These are phyloP conservation scores for Chrysemys picta DNA, from an alignment of 2,113 vertebrate species.

Conservation along the genomic window DNA sequence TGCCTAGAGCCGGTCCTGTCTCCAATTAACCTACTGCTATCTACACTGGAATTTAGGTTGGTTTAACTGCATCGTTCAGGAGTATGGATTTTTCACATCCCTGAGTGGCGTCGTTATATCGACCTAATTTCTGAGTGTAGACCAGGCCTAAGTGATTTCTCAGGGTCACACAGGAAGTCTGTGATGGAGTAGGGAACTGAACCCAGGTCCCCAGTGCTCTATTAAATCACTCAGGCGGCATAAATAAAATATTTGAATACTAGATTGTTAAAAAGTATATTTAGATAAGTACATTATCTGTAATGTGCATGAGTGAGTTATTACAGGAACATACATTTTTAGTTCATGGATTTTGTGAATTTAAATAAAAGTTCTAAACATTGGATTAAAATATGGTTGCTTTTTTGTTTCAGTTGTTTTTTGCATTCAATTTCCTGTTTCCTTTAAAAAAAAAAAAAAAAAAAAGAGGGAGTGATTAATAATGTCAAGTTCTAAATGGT, in stretches of 20 bases:
- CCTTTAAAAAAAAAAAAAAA: too few relatives aligned
- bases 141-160: neutral
- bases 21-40: neutral
- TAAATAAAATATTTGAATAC: neutral
- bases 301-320: neutral
- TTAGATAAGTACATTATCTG: neutral
- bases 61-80: neutral
- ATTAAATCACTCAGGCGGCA: fast-evolving
- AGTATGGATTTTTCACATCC: fast-evolving
- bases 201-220: neutral
- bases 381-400: neutral
- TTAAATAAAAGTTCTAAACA: neutral
- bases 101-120: neutral
- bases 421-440: neutral
- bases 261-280: neutral
- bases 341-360: neutral
- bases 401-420: neutral
- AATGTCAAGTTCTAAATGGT: neutral
- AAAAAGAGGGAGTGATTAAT: neutral
- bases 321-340: too few relatives aligned
- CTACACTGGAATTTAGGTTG: too few relatives aligned
- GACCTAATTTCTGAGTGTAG: neutral
- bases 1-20: too few relatives aligned
- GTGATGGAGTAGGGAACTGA: neutral
- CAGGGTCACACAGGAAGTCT: neutral